Evolutionary conservation across 2,888 invertebrate genomes (phyloP), one percentile per base, ranked within the genome.

Genomic region (Harmothoe impar): DNA sequence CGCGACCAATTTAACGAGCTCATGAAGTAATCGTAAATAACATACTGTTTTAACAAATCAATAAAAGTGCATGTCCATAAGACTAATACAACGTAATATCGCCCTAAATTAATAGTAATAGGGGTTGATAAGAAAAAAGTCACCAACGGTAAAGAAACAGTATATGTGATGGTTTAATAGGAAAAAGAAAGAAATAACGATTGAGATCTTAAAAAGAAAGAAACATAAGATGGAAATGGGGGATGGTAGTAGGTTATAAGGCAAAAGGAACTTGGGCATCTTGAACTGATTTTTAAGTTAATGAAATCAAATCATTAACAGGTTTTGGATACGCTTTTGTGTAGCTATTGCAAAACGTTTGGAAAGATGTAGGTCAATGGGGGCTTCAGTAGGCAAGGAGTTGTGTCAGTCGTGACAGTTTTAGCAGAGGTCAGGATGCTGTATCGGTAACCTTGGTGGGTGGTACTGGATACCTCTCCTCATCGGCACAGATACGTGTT

Each of bases 311-410:
- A 17, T 43, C 43, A 43, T 29, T 29, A 25, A 29, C 81, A 81
- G 81, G 81, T 81, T 81, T 35, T 81, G 81, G 81, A 43, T 81
- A 81, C 23, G 43, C n/a, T 81, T 43, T 81, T 33, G 81, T 81
- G 43, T 35, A 81, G 81, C 81, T 81, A 81, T 81, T 81, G 81
- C 81, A 35, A 81, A 81, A 43, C 43, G 81, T 81, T 81, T 81
- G 81, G 81, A 81, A 81, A 81, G 43, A 25, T 29, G 77, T 29
- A 23, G 17, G 17, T 81, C 81, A 81, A 43, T 81, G 43, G 81
- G 81, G 72, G 72, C 72, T 35, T 17, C 5, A 77, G 77, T 31
- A 81, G 81, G 81, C 35, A 33, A 81, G 81, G 81, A 81, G 33
- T 10, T 77, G 17, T 77, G 25, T 77, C 77, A 77, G 77, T 15